These are phyloP conservation scores for Anguilla pacifica DNA, from an alignment of 2,797 vertebrate species.

Conservation along the genomic window DNA sequence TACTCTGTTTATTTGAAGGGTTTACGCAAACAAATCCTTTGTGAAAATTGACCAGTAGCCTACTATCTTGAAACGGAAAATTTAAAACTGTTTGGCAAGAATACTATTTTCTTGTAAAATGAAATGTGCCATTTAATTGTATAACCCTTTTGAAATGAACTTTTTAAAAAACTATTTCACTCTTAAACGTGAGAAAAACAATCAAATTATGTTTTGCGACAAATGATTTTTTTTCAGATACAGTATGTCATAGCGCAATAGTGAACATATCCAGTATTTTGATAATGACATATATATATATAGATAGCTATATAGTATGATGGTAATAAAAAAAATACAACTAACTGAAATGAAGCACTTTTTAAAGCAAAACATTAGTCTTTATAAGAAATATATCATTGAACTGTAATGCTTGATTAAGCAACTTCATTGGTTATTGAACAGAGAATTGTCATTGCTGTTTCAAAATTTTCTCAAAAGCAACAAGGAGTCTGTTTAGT, in stretches of 20 bases:
- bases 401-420: conserved; percentile 42
- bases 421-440: conserved; percentile 35
- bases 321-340: conserved; percentile 61
- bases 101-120: conserved; percentile 66
- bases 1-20: conserved; percentile 72
- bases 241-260: conserved; percentile 63
- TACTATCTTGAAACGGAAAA: conserved; percentile 66
- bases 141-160: conserved; percentile 63
- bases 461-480: conserved; percentile 15
- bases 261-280: conserved; percentile 77
- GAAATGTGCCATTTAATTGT: conserved; percentile 72
- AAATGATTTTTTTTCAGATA: conserved; percentile 55
- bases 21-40: conserved; percentile 76
- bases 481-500: conserved; percentile 29
- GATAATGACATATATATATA: conserved; percentile 69
- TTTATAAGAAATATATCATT: conserved; percentile 58
- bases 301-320: conserved; percentile 74
- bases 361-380: conserved; percentile 70
- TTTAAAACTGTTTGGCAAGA: conserved; percentile 78
- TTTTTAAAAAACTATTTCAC: conserved; percentile 61
- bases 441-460: conserved; percentile 27
- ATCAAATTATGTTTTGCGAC: conserved; percentile 63
- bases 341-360: conserved; percentile 81
- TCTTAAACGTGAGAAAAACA: conserved; percentile 59
- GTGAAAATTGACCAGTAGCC: conserved; percentile 67